These are phyloP conservation scores for Engraulis encrasicolus DNA, from an alignment of 2,113 vertebrate genomes.

Conservation along the genomic window DNA sequence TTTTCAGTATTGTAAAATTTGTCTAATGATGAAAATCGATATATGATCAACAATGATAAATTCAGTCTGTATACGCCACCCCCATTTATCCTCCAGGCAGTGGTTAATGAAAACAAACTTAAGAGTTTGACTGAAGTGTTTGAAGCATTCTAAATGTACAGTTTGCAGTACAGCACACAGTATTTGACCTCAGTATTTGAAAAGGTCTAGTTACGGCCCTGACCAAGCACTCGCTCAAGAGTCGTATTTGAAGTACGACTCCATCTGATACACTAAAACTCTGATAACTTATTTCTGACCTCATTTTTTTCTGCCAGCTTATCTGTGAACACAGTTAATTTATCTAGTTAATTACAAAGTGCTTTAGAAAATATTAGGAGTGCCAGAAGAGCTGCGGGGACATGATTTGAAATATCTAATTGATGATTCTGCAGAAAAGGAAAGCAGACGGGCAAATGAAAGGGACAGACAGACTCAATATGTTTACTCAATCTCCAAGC, in stretches of 20 bases:
- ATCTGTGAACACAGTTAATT: background rate
- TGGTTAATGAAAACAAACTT: too few relatives aligned
- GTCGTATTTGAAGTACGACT: background rate
- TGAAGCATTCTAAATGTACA: too few relatives aligned
- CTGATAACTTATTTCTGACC: constrained; percentile 9
- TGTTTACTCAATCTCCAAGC: background rate
- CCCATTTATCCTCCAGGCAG: too few relatives aligned
- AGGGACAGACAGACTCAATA: background rate
- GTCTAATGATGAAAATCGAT: too few relatives aligned
- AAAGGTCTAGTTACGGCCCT: too few relatives aligned
- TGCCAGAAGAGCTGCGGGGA: background rate
- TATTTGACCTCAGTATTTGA: too few relatives aligned
- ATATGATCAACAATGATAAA: too few relatives aligned
- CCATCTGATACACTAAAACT: background rate
- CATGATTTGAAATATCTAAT: background rate
- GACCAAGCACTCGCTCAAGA: background rate
- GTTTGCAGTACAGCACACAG: too few relatives aligned
- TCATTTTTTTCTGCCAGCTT: background rate
- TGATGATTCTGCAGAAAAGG: background rate
- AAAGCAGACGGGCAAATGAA: too few relatives aligned
- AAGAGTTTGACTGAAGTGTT: too few relatives aligned
- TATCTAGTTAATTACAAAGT: constrained; percentile 15
- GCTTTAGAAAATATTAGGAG: background rate
- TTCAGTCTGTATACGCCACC: too few relatives aligned
- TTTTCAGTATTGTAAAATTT: too few relatives aligned